Conservation (phyloP, 2,113 vertebrate genomes). For the Bufo bufo region DNA sequence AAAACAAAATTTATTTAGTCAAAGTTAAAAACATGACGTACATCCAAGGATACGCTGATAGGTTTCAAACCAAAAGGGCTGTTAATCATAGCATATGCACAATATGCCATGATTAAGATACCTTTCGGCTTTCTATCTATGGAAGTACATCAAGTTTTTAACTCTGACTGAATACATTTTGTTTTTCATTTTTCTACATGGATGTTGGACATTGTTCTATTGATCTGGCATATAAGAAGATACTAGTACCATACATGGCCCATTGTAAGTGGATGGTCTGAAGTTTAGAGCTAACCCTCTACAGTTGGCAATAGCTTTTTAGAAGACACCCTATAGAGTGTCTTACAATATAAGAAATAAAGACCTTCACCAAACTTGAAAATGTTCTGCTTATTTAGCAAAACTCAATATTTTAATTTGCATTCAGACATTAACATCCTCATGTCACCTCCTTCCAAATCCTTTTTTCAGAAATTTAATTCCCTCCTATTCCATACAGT, state of each 20-base stretch:
- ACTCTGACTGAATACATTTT: too few species aligned
- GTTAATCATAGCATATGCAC: too few species aligned
- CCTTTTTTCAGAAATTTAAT: background rate
- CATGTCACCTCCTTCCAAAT: background rate
- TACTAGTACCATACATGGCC: background rate
- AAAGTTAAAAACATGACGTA: too few species aligned
- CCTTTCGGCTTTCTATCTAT: too few species aligned
- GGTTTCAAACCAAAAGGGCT: too few species aligned
- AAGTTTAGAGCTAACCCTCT: background rate
- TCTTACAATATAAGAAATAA: background rate
- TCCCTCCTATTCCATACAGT: constrained; percentile 23
- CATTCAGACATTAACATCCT: constrained; percentile 51
- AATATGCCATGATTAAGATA: too few species aligned
- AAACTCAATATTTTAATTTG: constrained; percentile 50
- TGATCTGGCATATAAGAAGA: too few species aligned
- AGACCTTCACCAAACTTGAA: constrained; percentile 14
- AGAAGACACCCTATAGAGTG: background rate
- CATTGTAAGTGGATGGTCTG: background rate
- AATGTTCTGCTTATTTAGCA: constrained; percentile 32
- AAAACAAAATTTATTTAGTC: too few species aligned
- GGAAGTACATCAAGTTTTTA: too few species aligned
- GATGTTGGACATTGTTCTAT: too few species aligned
- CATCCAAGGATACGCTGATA: too few species aligned
- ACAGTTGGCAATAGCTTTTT: background rate
- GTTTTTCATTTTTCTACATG: too few species aligned